Base-by-base conservation (phyloP, 2,888 invertebrate genomes). In the Ceriagrion tenellum region DNA sequence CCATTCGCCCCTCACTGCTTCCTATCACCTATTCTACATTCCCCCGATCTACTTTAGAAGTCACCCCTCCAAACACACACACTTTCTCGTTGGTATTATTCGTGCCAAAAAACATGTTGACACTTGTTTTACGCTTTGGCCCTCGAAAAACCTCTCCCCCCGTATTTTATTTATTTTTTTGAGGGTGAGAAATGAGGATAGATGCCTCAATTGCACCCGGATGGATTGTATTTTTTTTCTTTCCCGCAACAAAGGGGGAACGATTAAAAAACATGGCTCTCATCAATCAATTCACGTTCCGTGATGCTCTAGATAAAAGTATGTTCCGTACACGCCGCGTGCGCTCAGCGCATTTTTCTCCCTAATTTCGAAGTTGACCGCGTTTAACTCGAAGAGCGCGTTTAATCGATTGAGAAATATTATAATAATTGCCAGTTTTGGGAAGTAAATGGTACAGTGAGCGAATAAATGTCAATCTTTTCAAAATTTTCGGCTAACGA, bases 271-370 rank as follows among this genome's bases (percentile, higher is more conserved):
- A 81, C 81, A 81, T 8, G 16, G 13, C 35, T 81, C 81, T 16
- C 81, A 81, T 35, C 81, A 35, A 81, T 81, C 30, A 81, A 81
- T 81, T 81, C 81, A 81, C 81, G 81, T 16, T 26, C 35, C 30
- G 81, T 81, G 81, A 81, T 81, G 81, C 81, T 81, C 81, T 35
- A 81, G 81, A 81, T 81, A 35, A 81, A 81, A 81, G 30, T 69
- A 69, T 69, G 69, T 69, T 12, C 26, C 69, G 69, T 35, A 81
- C 81, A 10, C 30, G 35, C 81, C 1, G 35, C 12, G 23, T 20
- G 12, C 59, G 59, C 26, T 69, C 69, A 8, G 26, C 16, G 35
- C 81, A 81, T 35, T 81, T 23, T 35, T 35, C 30, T 81, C 81
- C 35, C 18, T 35, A 35, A 35, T 35, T 35, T 35, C 30, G 81